These are phyloP conservation scores for Belgica antarctica DNA, from an alignment of 2,888 invertebrate species.

Conservation along the genomic window DNA sequence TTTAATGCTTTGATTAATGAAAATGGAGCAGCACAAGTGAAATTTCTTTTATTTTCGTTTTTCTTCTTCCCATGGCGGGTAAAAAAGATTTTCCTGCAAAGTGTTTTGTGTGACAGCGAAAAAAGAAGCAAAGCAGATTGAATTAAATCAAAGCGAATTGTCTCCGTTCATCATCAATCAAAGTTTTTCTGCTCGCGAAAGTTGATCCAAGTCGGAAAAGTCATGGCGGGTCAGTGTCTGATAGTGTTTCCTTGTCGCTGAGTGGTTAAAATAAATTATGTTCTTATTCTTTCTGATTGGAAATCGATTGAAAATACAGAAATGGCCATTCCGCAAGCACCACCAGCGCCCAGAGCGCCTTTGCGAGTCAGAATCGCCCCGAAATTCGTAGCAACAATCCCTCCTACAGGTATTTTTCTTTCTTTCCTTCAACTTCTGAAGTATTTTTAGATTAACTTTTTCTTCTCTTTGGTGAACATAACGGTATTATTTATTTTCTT, in stretches of 20 bases:
- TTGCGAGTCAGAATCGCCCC: constrained; percentile 39
- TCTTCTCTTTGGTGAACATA: too few species aligned
- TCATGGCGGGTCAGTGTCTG: constrained; percentile 18
- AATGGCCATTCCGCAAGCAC: background rate
- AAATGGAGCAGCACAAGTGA: constrained; percentile 6
- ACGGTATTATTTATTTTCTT: constrained; percentile 43
- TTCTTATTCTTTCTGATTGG: background rate
- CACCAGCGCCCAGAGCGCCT: constrained; percentile 8
- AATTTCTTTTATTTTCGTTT: background rate
- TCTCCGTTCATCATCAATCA: constrained; percentile 27
- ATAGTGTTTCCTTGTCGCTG: background rate
- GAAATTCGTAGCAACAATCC: constrained; percentile 44
- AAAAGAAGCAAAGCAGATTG: background rate
- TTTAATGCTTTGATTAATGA: background rate
- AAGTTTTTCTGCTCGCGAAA: background rate
- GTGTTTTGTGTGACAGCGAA: background rate
- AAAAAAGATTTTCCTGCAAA: background rate
- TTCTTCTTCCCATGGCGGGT: background rate
- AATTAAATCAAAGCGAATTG: constrained; percentile 1
- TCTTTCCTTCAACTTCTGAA: constrained; percentile 21
- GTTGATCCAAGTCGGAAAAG: background rate
- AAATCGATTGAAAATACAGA: background rate
- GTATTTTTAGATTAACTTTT: constrained; percentile 41
- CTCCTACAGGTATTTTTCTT: constrained; percentile 44
- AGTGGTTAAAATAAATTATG: background rate